Evolutionary conservation across 2,797 vertebrate genomes (phyloP).

Genomic region (Rhadinocentrus ornatus): DNA sequence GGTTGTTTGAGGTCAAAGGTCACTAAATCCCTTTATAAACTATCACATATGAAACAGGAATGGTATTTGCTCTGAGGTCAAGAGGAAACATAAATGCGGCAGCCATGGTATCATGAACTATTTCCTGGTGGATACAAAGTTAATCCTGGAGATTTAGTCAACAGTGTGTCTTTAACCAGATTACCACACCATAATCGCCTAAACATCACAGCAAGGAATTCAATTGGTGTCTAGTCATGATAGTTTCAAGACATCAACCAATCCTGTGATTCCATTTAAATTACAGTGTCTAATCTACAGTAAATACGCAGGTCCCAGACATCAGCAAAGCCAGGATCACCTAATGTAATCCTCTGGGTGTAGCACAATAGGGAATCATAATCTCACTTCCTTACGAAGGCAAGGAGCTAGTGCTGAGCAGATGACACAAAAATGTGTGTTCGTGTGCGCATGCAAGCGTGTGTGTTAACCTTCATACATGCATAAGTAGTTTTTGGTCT

Average conservation of each 20-base stretch:
- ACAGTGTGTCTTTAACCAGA: constrained; percentile 70
- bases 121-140: constrained; percentile 57
- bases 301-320: constrained; percentile 47
- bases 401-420: constrained; percentile 47
- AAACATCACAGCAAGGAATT: constrained; percentile 44
- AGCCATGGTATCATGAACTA: constrained; percentile 60
- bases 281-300: constrained; percentile 56
- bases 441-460: constrained; percentile 23
- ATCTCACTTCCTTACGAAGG: constrained; percentile 70
- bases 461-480: constrained; percentile 55
- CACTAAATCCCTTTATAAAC: constrained; percentile 59
- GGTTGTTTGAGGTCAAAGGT: constrained; percentile 53
- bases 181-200: constrained; percentile 65
- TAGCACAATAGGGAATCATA: constrained; percentile 62
- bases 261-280: constrained; percentile 49
- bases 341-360: constrained; percentile 68
- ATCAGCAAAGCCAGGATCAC: constrained; percentile 71
- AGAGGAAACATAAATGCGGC: constrained; percentile 32
- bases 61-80: constrained; percentile 30
- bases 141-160: constrained; percentile 69
- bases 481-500: constrained; percentile 68
- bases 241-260: constrained; percentile 47
- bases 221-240: constrained; percentile 46
- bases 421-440: constrained; percentile 42
- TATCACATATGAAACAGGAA: constrained; percentile 44